These are phyloP conservation scores for Ips nitidus DNA, from an alignment of 1,140 invertebrate genomes.

Conservation along the genomic window DNA sequence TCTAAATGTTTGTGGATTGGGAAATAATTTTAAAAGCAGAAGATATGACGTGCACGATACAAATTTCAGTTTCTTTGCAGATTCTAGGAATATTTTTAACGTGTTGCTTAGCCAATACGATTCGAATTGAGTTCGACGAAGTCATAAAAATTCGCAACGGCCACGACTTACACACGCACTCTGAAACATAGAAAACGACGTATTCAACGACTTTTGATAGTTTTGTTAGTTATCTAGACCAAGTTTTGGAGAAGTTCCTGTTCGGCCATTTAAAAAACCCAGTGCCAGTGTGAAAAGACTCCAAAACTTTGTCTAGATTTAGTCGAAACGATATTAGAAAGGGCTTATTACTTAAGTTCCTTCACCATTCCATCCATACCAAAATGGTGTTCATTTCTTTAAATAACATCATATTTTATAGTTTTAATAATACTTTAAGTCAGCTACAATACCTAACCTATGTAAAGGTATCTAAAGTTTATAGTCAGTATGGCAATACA, in stretches of 20 bases:
- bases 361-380: constrained; percentile 24
- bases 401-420: not conserved
- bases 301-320: not conserved
- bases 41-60: not conserved
- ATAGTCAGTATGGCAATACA: not conserved
- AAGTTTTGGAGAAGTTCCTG: not conserved
- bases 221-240: not conserved
- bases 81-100: constrained; percentile 36
- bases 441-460: not conserved
- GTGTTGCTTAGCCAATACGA: constrained; percentile 32
- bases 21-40: not conserved
- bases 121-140: constrained; percentile 24
- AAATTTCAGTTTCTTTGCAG: constrained; percentile 25
- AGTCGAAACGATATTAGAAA: not conserved
- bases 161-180: constrained; percentile 27
- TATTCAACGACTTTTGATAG: constrained; percentile 4
- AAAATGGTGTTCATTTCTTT: constrained; percentile 24
- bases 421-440: not conserved
- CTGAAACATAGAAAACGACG: constrained; percentile 26
- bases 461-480: not conserved
- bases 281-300: not conserved
- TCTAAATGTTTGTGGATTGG: not conserved
- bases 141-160: constrained; percentile 34
- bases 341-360: constrained; percentile 6
- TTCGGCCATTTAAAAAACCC: not conserved